Conservation (phyloP, 2,888 invertebrate genomes). For the Synergus umbraculus region DNA sequence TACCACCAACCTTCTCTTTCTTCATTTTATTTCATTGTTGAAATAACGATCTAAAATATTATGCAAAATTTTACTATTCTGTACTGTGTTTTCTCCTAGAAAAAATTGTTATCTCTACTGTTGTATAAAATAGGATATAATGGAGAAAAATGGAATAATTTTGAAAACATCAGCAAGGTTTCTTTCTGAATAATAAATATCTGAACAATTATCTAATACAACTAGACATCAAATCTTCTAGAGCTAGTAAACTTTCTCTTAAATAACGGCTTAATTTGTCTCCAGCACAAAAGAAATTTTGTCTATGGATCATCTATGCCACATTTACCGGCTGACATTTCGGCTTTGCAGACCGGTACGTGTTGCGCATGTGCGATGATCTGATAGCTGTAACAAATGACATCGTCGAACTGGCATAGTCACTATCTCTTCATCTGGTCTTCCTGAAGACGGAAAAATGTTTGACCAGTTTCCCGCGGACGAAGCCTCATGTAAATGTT, state of each 20-base stretch:
- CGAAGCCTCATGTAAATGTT: constrained; percentile 44
- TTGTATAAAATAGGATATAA: no score
- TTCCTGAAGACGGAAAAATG: constrained; percentile 54
- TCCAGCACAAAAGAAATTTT: constrained; percentile 41
- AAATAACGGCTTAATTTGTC: constrained; percentile 1
- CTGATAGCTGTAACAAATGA: constrained; percentile 72
- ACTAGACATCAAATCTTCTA: no score
- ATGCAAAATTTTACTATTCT: no score
- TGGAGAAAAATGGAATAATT: no score
- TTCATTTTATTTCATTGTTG: background rate
- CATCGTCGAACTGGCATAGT: constrained; percentile 70
- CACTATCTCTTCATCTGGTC: constrained; percentile 67
- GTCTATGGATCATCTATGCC: constrained; percentile 47
- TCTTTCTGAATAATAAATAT: no score
- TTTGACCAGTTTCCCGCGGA: constrained; percentile 56
- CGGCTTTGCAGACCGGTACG: constrained; percentile 53
- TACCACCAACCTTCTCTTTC: background rate
- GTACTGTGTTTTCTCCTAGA: no score
- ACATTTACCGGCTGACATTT: constrained; percentile 49
- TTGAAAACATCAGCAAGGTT: no score
- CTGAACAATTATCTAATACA: no score
- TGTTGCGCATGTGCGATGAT: constrained; percentile 66
- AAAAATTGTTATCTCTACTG: constrained; percentile 32
- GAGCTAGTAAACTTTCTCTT: no score
- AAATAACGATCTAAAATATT: background rate